These are phyloP conservation scores for Macrostomum lignano DNA, from an alignment of 1,140 invertebrate species.

Conservation along the genomic window DNA sequence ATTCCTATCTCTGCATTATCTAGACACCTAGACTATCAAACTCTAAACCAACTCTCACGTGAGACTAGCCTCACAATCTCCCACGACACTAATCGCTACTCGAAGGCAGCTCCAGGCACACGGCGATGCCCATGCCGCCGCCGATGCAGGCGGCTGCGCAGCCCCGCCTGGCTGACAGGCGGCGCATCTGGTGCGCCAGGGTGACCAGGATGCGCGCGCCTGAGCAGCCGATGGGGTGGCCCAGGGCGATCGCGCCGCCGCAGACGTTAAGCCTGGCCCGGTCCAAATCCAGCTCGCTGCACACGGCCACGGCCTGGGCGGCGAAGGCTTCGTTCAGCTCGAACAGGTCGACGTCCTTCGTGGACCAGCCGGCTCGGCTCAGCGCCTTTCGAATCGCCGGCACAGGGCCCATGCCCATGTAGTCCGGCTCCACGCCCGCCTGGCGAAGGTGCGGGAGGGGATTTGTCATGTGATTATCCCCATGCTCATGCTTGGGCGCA, in stretches of 20 bases:
- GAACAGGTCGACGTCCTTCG: conserved; percentile 25
- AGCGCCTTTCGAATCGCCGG: conserved; percentile 32
- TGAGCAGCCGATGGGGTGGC: conserved; percentile 61
- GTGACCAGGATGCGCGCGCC: conserved; percentile 31
- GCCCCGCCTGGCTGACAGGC: conserved; percentile 36
- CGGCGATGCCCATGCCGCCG: conserved; percentile 65
- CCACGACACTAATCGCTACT: too few relatives aligned
- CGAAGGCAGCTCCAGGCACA: too few relatives aligned
- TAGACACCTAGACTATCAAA: too few relatives aligned
- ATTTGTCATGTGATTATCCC: too few relatives aligned
- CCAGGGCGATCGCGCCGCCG: conserved; percentile 60
- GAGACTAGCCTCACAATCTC: too few relatives aligned
- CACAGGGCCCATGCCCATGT: conserved; percentile 28
- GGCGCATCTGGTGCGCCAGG: conserved; percentile 16
- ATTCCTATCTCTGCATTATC: too few relatives aligned
- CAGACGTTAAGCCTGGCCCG: conserved; percentile 32
- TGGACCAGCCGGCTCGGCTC: conserved; percentile 42
- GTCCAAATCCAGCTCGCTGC: conserved; percentile 37
- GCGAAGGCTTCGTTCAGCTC: conserved; percentile 30
- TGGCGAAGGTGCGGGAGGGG: too few relatives aligned
- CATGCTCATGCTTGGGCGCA: too few relatives aligned
- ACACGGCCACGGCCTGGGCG: conserved; percentile 22
- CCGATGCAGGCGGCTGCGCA: conserved; percentile 56
- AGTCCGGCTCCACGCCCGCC: conserved; percentile 21
- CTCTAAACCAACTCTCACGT: too few relatives aligned